phyloP scores from a whole-genome alignment of 2,797 vertebrate genomes.

The Cebuella pygmaea region DNA sequence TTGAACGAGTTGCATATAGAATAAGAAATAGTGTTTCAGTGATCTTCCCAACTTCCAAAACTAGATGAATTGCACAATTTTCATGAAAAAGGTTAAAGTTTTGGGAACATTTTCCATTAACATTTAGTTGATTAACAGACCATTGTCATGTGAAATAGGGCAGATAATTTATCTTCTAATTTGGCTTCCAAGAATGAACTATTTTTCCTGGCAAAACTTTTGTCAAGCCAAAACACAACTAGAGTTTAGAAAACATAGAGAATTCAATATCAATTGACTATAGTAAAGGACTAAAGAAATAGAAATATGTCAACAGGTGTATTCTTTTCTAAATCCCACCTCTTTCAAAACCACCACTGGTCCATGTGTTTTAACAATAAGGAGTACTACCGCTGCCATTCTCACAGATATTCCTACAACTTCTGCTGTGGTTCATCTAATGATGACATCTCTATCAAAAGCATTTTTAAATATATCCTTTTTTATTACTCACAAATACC shows the following conservation, averaged over 20 bases:
- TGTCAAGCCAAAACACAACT: background rate
- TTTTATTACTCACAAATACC: background rate
- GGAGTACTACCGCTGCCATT: background rate
- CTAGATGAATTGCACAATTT: background rate
- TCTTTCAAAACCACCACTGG: background rate
- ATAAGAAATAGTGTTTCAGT: background rate
- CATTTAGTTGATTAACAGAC: background rate
- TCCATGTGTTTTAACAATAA: background rate
- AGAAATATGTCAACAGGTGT: background rate
- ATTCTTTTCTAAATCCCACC: background rate
- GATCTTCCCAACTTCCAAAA: background rate
- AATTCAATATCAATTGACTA: background rate
- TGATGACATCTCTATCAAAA: background rate
- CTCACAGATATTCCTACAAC: background rate
- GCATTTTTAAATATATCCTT: background rate
- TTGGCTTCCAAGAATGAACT: background rate
- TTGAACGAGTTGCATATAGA: background rate
- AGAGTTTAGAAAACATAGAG: background rate
- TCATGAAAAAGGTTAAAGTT: background rate
- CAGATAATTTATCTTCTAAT: background rate
- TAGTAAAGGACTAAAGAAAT: background rate
- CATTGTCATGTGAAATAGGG: background rate
- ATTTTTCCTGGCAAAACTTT: background rate
- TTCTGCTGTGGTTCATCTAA: background rate
- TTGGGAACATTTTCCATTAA: background rate